Evolutionary conservation across 2,797 vertebrate species (phyloP).

Genomic region (Adrianichthys oophorus): DNA sequence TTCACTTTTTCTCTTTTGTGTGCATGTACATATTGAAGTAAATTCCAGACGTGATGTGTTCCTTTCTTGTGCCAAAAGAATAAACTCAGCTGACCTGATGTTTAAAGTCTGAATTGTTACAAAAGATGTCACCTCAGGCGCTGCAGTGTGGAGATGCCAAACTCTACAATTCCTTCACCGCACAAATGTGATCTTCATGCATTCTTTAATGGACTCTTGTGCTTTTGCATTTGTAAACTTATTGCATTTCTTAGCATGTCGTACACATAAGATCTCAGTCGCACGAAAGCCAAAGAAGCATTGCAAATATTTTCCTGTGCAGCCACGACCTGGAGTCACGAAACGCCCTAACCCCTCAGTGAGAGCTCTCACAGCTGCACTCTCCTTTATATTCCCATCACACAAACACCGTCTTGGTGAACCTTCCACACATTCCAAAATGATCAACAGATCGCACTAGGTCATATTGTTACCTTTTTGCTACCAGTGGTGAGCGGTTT

Average conservation of each 20-base stretch:
- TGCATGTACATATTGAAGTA: not conserved
- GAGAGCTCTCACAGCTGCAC: conserved; percentile 52
- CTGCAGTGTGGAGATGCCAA: not conserved
- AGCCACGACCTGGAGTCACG: conserved; percentile 58
- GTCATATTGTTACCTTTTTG: conserved; percentile 60
- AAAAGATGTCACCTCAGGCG: not conserved
- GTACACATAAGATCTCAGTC: conserved; percentile 12
- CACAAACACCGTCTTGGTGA: conserved; percentile 4
- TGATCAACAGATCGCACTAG: conserved; percentile 19
- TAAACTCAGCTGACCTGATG: not conserved
- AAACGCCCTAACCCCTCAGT: conserved; percentile 53
- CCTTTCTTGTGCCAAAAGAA: not conserved
- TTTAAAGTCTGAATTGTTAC: not conserved
- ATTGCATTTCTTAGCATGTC: conserved; percentile 12
- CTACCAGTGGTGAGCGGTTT: conserved; percentile 41
- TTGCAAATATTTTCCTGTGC: conserved; percentile 62
- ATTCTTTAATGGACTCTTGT: not conserved
- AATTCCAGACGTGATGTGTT: not conserved
- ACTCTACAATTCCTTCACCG: not conserved
- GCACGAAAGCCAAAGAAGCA: conserved; percentile 41
- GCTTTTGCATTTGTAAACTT: conserved; percentile 7
- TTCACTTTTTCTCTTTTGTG: conserved; percentile 4
- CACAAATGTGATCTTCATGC: not conserved
- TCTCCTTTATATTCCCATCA: not conserved
- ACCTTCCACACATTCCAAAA: conserved; percentile 4